These are phyloP conservation scores for Rhagoletis pomonella DNA, from an alignment of 1,140 invertebrate species.

Conservation along the genomic window DNA sequence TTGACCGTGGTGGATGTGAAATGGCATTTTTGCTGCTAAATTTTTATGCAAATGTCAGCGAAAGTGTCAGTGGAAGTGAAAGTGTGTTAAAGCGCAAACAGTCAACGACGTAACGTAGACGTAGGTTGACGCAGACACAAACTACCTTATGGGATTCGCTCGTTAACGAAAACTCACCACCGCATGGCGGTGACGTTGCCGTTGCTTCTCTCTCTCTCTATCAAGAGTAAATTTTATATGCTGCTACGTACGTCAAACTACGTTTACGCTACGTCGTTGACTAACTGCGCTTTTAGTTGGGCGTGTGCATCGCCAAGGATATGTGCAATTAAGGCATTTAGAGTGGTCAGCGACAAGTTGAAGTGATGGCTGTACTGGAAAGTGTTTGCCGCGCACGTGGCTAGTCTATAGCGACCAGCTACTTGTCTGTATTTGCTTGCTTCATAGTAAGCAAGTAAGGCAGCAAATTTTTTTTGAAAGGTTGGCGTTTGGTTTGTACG, in stretches of 20 bases:
- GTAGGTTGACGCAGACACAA: too few species aligned
- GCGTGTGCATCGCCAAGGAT: neutral
- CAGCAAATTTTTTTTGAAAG: neutral
- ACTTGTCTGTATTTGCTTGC: neutral
- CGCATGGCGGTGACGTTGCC: too few species aligned
- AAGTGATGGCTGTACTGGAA: neutral
- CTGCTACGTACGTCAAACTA: too few species aligned
- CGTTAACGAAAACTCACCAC: too few species aligned
- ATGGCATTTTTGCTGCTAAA: neutral
- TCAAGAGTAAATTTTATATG: too few species aligned
- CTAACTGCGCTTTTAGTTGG: too few species aligned
- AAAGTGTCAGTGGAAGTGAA: neutral
- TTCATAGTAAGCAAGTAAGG: neutral
- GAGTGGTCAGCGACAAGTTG: constrained; percentile 13
- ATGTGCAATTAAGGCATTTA: constrained; percentile 27
- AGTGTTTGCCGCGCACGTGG: constrained; percentile 2
- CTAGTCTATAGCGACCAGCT: neutral
- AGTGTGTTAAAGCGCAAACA: too few species aligned
- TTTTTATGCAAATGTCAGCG: constrained; percentile 47
- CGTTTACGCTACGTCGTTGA: too few species aligned
- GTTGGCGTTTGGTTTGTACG: neutral
- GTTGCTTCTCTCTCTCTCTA: too few species aligned
- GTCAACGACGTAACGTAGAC: too few species aligned
- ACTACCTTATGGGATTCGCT: too few species aligned
- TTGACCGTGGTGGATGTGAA: too few species aligned